Evolutionary conservation across 2,797 vertebrate genomes (phyloP).

Genomic region (Urophycis tenuis): DNA sequence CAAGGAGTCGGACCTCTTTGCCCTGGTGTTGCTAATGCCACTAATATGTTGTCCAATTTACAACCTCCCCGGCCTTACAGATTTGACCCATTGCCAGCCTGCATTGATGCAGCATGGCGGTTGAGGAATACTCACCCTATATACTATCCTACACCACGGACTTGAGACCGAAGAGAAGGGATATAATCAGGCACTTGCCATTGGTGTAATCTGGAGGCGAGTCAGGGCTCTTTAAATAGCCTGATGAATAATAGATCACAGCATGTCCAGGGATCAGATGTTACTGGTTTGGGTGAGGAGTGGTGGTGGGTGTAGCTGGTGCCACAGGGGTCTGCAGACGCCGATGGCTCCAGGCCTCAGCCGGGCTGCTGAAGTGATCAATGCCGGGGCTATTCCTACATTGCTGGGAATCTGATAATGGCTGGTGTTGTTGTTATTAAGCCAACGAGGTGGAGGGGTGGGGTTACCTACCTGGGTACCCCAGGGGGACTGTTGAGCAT

Average conservation of each 20-base stretch:
- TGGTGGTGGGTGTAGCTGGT: neutral
- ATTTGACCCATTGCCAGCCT: neutral
- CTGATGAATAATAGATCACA: neutral
- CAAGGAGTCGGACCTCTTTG: neutral
- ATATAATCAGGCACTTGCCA: neutral
- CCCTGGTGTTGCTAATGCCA: neutral
- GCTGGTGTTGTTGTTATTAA: conserved; percentile 35
- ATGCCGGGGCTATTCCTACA: conserved; percentile 46
- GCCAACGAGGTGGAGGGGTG: neutral
- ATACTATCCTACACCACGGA: neutral
- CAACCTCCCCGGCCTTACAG: neutral
- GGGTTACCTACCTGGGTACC: neutral
- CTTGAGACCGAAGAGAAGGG: neutral
- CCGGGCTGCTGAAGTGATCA: conserved; percentile 41
- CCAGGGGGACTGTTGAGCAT: neutral
- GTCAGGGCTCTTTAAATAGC: conserved; percentile 7
- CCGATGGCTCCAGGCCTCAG: conserved; percentile 37
- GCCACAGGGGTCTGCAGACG: conserved; percentile 3
- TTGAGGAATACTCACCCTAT: neutral
- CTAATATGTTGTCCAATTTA: neutral
- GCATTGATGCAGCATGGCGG: neutral
- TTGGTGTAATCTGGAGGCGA: neutral
- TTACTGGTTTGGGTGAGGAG: neutral
- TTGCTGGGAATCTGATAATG: conserved; percentile 61
- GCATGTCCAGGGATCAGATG: conserved; percentile 6